Base-by-base conservation (phyloP, 2,797 vertebrate species). In the Siniperca scherzeri region DNA sequence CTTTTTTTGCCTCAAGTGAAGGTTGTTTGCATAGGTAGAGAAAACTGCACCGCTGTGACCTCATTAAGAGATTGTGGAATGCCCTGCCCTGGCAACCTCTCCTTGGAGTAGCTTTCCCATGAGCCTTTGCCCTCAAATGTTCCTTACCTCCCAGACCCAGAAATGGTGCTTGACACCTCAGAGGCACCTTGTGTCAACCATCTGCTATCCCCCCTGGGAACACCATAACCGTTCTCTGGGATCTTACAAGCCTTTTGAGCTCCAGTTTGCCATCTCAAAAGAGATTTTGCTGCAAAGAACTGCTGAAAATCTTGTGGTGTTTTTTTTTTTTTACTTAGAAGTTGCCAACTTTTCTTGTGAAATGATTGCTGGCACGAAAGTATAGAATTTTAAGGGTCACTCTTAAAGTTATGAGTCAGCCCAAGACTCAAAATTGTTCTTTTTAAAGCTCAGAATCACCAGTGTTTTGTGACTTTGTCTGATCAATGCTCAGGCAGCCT, bases 51-150 rank as follows among this genome's bases (percentile, higher is more conserved):
- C 21, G 21, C 59, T 2, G 7, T 90, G 88, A 91, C 92, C 89
- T 92, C 88, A 93, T 93, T 93, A 93, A 82, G 80, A 73, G 79
- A 89, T 61, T 82, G 74, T 74, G 78, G 65, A 88, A 78, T 4
- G 3, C 74, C 53, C 82, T 78, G 74, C 89, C 91, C 67, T 84
- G 80, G 88, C 87, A 94, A 94, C 90, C 71, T 85, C 87, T 87
- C 87, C 84, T 77, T 84, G 74, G 82, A 89, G 86, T 67, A 69
- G 79, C 76, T 88, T 91, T 93, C 91, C 92, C 89, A 92, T 88
- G 92, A 89, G 93, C 84, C 83, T 93, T 91, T 91, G 84, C 79
- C 83, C 86, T 89, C 57, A 79, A 87, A 82, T 86, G 82, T 86
- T 89, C 78, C 80, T 66, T 80, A 73, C 76, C 81, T 87, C 82